phyloP scores from a whole-genome alignment of 2,888 invertebrate genomes.

The Epirrhoe alternata region DNA sequence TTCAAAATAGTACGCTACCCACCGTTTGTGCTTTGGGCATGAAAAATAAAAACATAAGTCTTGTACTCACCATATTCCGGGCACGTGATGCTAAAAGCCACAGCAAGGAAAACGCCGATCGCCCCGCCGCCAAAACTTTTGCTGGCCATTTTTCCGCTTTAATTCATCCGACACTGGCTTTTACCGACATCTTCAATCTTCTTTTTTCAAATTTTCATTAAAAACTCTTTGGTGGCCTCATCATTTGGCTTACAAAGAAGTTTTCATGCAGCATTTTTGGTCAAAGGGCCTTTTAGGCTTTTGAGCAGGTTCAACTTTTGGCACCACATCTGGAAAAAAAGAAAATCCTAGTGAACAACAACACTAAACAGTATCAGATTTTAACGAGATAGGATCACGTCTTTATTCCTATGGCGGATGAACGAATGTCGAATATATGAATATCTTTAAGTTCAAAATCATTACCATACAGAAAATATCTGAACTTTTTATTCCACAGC shows the following conservation, averaged over 20 bases:
- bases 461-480: too few relatives aligned
- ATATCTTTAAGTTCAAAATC: too few relatives aligned
- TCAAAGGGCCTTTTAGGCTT: slow-evolving; percentile 44
- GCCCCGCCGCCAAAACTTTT: slow-evolving; percentile 75
- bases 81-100: slow-evolving; percentile 77
- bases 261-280: slow-evolving; percentile 63
- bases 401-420: too few relatives aligned
- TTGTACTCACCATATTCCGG: slow-evolving; percentile 78
- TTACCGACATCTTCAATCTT: slow-evolving; percentile 76
- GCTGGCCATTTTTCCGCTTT: slow-evolving; percentile 77
- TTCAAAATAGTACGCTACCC: too few relatives aligned
- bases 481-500: too few relatives aligned
- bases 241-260: slow-evolving; percentile 58
- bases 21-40: too few relatives aligned
- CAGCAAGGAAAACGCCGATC: slow-evolving; percentile 78
- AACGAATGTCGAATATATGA: too few relatives aligned
- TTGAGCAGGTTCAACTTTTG: slow-evolving; percentile 38
- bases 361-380: neutral
- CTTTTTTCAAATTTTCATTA: slow-evolving; percentile 67
- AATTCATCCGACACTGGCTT: slow-evolving; percentile 77
- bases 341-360: neutral
- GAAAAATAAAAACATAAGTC: neutral
- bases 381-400: neutral
- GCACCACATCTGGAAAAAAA: slow-evolving; percentile 67
- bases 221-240: slow-evolving; percentile 59